These are phyloP conservation scores for Psittacus erithacus DNA, from an alignment of 2,113 vertebrate species.

Conservation along the genomic window DNA sequence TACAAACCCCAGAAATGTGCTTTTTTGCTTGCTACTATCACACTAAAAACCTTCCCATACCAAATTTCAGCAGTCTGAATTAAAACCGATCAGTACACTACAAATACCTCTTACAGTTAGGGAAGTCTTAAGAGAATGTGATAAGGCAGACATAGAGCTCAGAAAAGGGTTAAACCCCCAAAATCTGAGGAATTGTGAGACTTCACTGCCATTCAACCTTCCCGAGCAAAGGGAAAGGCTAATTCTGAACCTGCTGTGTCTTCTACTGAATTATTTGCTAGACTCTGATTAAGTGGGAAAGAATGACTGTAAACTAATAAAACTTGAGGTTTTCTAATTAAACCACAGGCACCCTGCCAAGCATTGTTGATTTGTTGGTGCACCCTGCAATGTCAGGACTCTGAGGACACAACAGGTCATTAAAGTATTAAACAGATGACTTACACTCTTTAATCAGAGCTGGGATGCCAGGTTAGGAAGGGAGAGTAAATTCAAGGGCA, in stretches of 20 bases:
- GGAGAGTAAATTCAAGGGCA: conserved; percentile 36
- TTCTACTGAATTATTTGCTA: conserved; percentile 53
- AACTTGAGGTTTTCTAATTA: conserved; percentile 67
- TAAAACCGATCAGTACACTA: not conserved
- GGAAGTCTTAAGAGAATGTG: not conserved
- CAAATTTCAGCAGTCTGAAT: not conserved
- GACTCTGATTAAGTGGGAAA: conserved; percentile 60
- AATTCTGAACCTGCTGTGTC: not conserved
- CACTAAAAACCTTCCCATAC: not conserved
- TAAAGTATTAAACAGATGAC: conserved; percentile 63
- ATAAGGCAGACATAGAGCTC: not conserved
- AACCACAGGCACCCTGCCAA: conserved; percentile 51
- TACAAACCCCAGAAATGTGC: not conserved
- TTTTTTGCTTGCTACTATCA: not conserved
- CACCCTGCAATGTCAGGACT: conserved; percentile 54
- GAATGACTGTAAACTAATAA: conserved; percentile 65
- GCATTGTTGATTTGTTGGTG: conserved; percentile 56
- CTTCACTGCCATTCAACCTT: not conserved
- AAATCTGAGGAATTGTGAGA: not conserved
- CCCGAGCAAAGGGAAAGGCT: not conserved
- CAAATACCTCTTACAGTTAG: not conserved
- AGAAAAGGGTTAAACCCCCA: not conserved
- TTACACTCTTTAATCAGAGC: conserved; percentile 59
- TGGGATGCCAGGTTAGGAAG: conserved; percentile 32
- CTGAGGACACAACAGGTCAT: conserved; percentile 51